A percentile compares a stretch with the other conserved stretches of the same genome.
Evolutionary conservation across 1,140 invertebrate genomes (phyloP).

Genomic region (Drosophila neocordata): DNA sequence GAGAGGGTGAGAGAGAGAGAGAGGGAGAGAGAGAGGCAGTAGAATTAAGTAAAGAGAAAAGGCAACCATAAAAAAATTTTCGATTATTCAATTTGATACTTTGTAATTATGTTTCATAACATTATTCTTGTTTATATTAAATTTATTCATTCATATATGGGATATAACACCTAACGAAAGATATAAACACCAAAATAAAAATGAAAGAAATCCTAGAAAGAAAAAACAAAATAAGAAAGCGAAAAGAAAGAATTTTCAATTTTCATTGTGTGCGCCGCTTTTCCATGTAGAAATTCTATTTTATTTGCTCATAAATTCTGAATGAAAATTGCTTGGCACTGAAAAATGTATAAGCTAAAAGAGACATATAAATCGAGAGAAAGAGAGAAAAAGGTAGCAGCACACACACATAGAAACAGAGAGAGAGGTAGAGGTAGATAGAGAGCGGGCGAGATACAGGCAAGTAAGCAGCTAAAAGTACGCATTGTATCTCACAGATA

Average conservation of each 20-base stretch:
- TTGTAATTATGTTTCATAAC: too few relatives aligned
- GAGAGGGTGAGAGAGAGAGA: too few relatives aligned
- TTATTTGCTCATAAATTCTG: constrained; percentile 70
- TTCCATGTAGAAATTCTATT: constrained; percentile 73
- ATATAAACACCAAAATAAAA: background rate
- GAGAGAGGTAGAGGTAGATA: background rate
- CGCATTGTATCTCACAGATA: constrained; percentile 68
- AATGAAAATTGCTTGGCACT: constrained; percentile 75
- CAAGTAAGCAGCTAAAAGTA: constrained; percentile 28
- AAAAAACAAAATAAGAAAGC: constrained; percentile 24
- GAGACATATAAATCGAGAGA: constrained; percentile 15
- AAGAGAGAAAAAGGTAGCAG: constrained; percentile 14
- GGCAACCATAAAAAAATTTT: too few relatives aligned
- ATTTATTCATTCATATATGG: too few relatives aligned
- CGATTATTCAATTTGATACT: too few relatives aligned
- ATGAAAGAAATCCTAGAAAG: constrained; percentile 34
- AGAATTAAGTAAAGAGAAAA: too few relatives aligned
- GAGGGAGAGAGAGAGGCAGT: too few relatives aligned
- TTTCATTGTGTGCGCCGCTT: constrained; percentile 56
- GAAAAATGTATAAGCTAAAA: constrained; percentile 50
- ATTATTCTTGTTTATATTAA: too few relatives aligned
- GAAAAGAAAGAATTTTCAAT: constrained; percentile 55
- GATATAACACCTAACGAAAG: background rate
- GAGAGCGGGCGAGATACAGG: background rate
- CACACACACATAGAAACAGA: background rate